Base-by-base conservation (phyloP, 2,113 vertebrate species). In the Psammodynastes pulverulentus region DNA sequence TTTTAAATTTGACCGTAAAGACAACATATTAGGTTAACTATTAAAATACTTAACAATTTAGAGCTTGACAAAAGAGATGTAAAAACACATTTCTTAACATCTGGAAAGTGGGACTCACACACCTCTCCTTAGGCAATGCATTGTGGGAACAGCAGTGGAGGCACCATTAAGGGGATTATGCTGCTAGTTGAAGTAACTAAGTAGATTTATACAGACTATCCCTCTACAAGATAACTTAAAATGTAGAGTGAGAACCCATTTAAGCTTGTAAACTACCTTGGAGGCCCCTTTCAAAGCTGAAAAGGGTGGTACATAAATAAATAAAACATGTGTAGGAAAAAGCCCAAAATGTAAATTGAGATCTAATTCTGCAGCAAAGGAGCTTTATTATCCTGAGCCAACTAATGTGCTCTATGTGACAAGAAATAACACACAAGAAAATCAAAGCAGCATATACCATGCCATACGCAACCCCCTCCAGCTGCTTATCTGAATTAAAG, bases 391-490 rank as follows among this genome's bases (percentile, higher is more conserved):
- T 89, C 1, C 43, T 21, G 45, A 56, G 51, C 84, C 67, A 85
- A 26, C 72, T 84, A 89, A 8, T 84, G 43, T 12, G 21, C 26
- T 21, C 79, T 58, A 54, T 51, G 67, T 93, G 72, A 56, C 43
- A 92, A 93, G 29, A 95, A 91, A 95, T 84, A 93, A 89, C 45
- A 97, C 34, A 94, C 93, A 29, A 67, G 91, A 93, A 93, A 46
- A 89, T 89, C 52, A 89, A 92, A 72, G 92, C 89, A 93, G 91
- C 45, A 21, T 84, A 92, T 89, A 90, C 93, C 94, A 94, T 87
- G 97, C 97, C 97, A 98, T 97, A 97, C 98, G 98, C 95, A 97
- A 94, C 92, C 52, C 72, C 95, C 96, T 97, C 95, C 96, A 98
- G 97, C 96, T 98, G 97, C 96, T 98, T 96, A 96, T 91, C 94